Conservation (phyloP, 2,888 invertebrate genomes). For the Pinctada fucata region DNA sequence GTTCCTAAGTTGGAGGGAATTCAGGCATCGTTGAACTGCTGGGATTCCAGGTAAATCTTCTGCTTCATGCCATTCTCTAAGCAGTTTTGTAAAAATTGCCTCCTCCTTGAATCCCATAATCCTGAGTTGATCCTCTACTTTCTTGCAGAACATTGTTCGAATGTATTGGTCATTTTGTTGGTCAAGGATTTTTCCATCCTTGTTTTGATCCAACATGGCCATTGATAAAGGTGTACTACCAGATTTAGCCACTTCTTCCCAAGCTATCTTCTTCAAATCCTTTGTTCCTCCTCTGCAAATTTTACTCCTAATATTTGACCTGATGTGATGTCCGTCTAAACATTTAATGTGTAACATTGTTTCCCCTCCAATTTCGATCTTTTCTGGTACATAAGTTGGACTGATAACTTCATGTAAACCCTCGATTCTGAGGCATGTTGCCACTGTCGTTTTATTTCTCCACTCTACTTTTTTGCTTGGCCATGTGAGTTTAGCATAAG, state of each 20-base stretch:
- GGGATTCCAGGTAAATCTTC: constrained; percentile 1
- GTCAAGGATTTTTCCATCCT: not conserved
- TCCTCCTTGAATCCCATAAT: not conserved
- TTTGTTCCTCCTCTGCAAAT: not conserved
- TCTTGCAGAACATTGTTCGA: not conserved
- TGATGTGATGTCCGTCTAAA: not conserved
- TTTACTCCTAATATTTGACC: not conserved
- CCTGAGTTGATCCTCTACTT: not conserved
- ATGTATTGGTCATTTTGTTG: constrained; percentile 3
- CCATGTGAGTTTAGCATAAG: too few relatives aligned
- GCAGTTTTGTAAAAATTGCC: not conserved
- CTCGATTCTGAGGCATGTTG: too few relatives aligned
- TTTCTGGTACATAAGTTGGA: too few relatives aligned
- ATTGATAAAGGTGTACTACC: not conserved
- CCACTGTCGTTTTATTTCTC: too few relatives aligned
- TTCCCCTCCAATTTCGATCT: too few relatives aligned
- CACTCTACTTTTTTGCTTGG: too few relatives aligned
- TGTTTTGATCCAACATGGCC: not conserved
- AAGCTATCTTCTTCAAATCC: not conserved
- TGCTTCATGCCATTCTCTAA: not conserved
- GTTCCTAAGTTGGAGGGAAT: not conserved
- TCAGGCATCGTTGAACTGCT: not conserved
- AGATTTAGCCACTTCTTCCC: not conserved
- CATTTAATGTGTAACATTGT: not conserved
- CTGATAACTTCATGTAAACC: too few relatives aligned